A percentile compares a stretch with the other conserved stretches of the same genome.
These are phyloP conservation scores for Sturmia bella DNA, from an alignment of 2,888 invertebrate species.

Conservation along the genomic window DNA sequence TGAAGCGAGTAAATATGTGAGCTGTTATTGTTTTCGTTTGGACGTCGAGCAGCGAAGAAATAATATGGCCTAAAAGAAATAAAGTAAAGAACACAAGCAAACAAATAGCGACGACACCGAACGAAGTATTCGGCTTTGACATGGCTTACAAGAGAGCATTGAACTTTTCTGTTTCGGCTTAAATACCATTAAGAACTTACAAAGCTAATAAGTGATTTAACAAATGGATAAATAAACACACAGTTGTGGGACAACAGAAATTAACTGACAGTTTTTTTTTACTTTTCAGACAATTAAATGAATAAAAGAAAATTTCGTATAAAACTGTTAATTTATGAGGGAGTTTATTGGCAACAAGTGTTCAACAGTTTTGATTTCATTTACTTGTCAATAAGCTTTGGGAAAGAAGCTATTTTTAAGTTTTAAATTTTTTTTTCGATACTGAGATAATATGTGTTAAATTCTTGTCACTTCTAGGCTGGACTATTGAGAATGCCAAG, in stretches of 20 bases:
- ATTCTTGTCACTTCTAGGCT: no score
- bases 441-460: no score
- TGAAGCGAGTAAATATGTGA: slow-evolving; percentile 12
- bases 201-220: slow-evolving; percentile 36
- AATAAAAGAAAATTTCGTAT: slow-evolving; percentile 36
- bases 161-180: slow-evolving; percentile 65
- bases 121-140: slow-evolving; percentile 58
- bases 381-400: no score
- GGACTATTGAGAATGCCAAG: no score
- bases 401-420: no score
- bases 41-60: slow-evolving; percentile 15
- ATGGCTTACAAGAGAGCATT: slow-evolving; percentile 69
- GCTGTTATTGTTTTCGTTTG: slow-evolving; percentile 38
- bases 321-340: slow-evolving; percentile 8
- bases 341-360: no score
- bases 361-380: no score
- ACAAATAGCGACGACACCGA: slow-evolving; percentile 43
- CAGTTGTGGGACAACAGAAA: slow-evolving; percentile 46
- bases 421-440: no score
- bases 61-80: slow-evolving; percentile 37
- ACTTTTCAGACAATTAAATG: slow-evolving; percentile 11
- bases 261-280: slow-evolving; percentile 47
- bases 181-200: slow-evolving; percentile 49
- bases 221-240: slow-evolving; percentile 22
- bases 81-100: slow-evolving; percentile 24